A percentile compares a stretch with the other conserved stretches of the same genome.
Evolutionary conservation across 2,113 vertebrate genomes (phyloP).

Genomic region (human (Homo sapiens)): DNA sequence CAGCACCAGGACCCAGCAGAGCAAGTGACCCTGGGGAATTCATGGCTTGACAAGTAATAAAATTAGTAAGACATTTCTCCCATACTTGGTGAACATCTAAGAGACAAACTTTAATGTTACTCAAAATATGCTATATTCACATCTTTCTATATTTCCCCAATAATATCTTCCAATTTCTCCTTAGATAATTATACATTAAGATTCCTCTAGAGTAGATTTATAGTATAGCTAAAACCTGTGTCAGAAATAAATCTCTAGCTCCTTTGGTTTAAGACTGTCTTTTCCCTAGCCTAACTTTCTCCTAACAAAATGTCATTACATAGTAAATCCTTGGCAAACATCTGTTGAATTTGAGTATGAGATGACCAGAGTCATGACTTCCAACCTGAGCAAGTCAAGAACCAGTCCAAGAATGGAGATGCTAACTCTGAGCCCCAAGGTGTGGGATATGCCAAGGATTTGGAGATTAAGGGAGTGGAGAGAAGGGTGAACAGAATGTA

Average conservation of each 20-base stretch:
- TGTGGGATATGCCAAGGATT: neutral
- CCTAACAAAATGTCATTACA: neutral
- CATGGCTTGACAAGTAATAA: slow-evolving; percentile 45
- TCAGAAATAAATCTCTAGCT: slow-evolving; percentile 14
- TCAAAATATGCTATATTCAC: slow-evolving; percentile 2
- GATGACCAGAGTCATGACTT: slow-evolving; percentile 14
- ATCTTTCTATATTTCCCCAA: neutral
- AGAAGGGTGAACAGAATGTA: neutral
- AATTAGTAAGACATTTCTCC: slow-evolving; percentile 55
- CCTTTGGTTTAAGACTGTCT: slow-evolving; percentile 1
- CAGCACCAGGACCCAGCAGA: slow-evolving; percentile 44
- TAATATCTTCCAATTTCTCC: neutral
- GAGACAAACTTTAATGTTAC: slow-evolving; percentile 36
- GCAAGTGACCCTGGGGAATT: slow-evolving; percentile 53
- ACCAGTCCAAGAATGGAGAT: neutral
- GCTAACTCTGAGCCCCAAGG: neutral
- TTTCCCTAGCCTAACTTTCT: neutral
- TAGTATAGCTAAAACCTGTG: neutral
- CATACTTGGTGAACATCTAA: neutral
- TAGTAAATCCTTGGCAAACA: neutral
- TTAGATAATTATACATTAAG: slow-evolving; percentile 10
- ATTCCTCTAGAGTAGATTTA: slow-evolving; percentile 31
- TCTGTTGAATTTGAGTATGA: neutral
- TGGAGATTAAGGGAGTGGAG: neutral
- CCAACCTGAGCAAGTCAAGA: neutral